Evolutionary conservation across 2,888 invertebrate genomes (phyloP), one percentile per base, ranked within the genome.

Genomic region (Hypolimnas misippus): DNA sequence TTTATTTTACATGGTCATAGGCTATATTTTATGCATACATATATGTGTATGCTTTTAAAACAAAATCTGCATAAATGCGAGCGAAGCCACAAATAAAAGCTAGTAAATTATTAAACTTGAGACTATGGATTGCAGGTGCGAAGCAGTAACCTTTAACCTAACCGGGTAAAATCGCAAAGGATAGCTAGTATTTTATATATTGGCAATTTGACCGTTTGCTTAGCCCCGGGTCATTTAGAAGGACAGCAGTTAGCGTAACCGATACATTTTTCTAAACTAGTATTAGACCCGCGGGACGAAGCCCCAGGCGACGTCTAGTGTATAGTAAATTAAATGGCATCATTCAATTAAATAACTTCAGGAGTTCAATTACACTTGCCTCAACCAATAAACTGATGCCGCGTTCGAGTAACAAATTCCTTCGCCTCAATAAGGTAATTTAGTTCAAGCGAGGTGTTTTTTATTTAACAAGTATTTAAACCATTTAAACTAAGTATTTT

Each of bases 301-400:
- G 14, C 25, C 25, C 19, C 3, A 17, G 17, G 29, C 33, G 10
- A 12, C 10, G 17, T 10, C 17, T 52, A 12, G 19, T 17, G 19
- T 19, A 16, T 5, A 2, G 10, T 35, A 35, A 52, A 52, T 52
- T 35, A 52, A 16, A 35, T 5, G 35, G n/a, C 1, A 35, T 52
- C 52, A n/a, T 35, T 58, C 17, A 31, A 42, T 58, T 8, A 51
- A 51, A 58, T 12, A 31, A 10, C 16, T 33, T 14, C 2, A 51
- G 19, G 1, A n/a, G 19, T 31, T 42, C 29, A 51, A 51, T 49
- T 49, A 49, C 25, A 51, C 17, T 50, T 17, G 29, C 40, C 29
- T 42, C 6, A 33, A 33, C 12, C 42, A 42, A 31, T 57, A 51
- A 31, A 57, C 14, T 25, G 21, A 19, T 52, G 21, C 19, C 51